phyloP scores from a whole-genome alignment of 2,888 invertebrate species.

The Lacanobia oleracea region DNA sequence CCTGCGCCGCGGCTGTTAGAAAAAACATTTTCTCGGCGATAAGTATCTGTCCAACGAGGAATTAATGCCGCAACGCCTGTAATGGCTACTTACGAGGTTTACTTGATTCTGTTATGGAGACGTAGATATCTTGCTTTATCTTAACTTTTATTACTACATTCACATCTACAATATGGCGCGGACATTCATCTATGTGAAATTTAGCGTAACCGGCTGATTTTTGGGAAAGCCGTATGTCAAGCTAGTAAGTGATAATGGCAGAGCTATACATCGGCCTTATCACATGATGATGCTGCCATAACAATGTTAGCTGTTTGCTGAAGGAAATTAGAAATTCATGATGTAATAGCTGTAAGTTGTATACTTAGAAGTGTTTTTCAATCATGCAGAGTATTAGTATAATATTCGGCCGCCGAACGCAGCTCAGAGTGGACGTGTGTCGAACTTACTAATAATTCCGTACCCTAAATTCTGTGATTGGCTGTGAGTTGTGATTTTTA shows the following conservation, averaged over 20 bases:
- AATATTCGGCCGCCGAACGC: too few species aligned
- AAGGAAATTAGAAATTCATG: background rate
- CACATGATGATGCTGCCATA: background rate
- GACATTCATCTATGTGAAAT: constrained; percentile 24
- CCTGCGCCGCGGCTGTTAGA: constrained; percentile 51
- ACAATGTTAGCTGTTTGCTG: background rate
- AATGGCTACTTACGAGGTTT: constrained; percentile 35
- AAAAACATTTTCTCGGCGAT: constrained; percentile 59
- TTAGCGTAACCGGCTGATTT: background rate
- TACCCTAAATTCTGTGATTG: too few species aligned
- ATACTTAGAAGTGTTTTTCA: background rate
- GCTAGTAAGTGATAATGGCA: background rate
- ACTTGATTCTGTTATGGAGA: constrained; percentile 21
- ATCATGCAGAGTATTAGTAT: background rate
- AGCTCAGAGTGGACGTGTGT: too few species aligned
- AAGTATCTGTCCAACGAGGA: constrained; percentile 42
- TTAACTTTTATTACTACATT: constrained; percentile 23
- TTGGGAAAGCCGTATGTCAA: constrained; percentile 19
- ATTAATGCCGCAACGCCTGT: constrained; percentile 58
- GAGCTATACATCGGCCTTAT: background rate
- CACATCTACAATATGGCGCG: constrained; percentile 8
- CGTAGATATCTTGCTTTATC: constrained; percentile 40
- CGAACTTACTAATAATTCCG: too few species aligned
- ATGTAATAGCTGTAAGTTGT: background rate
- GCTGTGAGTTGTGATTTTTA: too few species aligned